These are phyloP conservation scores for Cephus sareptanus DNA, from an alignment of 2,888 invertebrate genomes.

Conservation along the genomic window DNA sequence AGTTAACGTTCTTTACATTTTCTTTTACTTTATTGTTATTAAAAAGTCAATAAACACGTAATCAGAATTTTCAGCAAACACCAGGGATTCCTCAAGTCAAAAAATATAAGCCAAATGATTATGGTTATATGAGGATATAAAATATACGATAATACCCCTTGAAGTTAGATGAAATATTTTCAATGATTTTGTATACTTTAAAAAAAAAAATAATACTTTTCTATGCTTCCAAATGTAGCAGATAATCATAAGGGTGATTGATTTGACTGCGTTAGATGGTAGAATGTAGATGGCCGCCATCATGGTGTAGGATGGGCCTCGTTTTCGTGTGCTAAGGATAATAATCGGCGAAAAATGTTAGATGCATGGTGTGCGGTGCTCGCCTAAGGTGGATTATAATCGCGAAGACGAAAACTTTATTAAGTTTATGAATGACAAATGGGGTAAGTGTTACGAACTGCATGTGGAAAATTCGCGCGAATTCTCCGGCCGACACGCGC, in stretches of 20 bases:
- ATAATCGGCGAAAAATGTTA: constrained; percentile 22
- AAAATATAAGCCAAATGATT: background rate
- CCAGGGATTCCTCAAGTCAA: background rate
- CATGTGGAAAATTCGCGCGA: constrained; percentile 31
- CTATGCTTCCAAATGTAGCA: background rate
- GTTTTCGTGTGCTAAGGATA: constrained; percentile 31
- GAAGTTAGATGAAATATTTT: background rate
- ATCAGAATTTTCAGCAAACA: background rate
- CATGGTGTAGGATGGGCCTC: constrained; percentile 35
- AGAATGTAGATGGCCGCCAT: constrained; percentile 54
- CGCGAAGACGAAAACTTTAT: constrained; percentile 10
- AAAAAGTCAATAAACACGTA: background rate
- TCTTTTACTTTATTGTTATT: background rate
- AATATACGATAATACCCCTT: background rate
- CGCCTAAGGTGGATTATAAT: constrained; percentile 21
- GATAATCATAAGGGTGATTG: constrained; percentile 8
- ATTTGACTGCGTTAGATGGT: constrained; percentile 27
- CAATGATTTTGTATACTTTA: background rate
- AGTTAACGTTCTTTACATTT: background rate
- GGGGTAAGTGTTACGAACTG: constrained; percentile 26
- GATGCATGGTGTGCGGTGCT: constrained; percentile 22
- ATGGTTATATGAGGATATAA: background rate
- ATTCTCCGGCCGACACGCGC: constrained; percentile 36
- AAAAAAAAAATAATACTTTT: background rate
- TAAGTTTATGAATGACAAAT: constrained; percentile 17